Evolutionary conservation across 2,888 invertebrate genomes (phyloP), one percentile per base, ranked within the genome.

Genomic region (Papilio gigon): DNA sequence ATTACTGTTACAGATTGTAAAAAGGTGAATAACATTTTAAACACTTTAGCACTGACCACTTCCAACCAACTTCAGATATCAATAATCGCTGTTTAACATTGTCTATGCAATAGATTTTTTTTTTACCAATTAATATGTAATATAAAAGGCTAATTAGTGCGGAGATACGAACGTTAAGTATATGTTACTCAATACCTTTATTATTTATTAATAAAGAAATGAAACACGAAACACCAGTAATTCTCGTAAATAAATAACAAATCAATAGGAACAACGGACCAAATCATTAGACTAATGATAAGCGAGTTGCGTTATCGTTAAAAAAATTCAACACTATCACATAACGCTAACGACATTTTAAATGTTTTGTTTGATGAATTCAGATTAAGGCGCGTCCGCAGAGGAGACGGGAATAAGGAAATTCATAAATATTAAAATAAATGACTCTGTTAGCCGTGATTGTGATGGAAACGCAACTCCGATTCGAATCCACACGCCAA

Each of bases 351-450:
- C 25, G 69, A 65, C 56, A 9, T 69, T 69, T 69, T 65, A 65
- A 69, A 62, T 25, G 65, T 61, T 65, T 65, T 62, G 14, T 37
- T 42, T 30, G 61, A 69, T 64, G 64, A 42, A 56, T 62, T 62
- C 58, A 42, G 63, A 59, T 50, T 35, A 20, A 59, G 25, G 42
- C 20, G 20, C 42, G 61, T 65, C 53, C 65, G 30, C 30, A 17
- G 53, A 56, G n/a, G 30, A 30, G 53, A 69, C 35, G n/a, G 25
- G 44, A 25, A 64, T 9, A 58, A 60, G 64, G 65, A 65, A 69
- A 69, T 68, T 64, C 68, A 68, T 68, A 68, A 68, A 69, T 65
- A 69, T 69, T 65, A 65, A 62, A 69, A 65, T 65, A 42, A 65
- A 65, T 64, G 69, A 42, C 65, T 25, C 61, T 65, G 62, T 61